These are phyloP conservation scores for Leucoma salicis DNA, from an alignment of 2,888 invertebrate species.

Conservation along the genomic window DNA sequence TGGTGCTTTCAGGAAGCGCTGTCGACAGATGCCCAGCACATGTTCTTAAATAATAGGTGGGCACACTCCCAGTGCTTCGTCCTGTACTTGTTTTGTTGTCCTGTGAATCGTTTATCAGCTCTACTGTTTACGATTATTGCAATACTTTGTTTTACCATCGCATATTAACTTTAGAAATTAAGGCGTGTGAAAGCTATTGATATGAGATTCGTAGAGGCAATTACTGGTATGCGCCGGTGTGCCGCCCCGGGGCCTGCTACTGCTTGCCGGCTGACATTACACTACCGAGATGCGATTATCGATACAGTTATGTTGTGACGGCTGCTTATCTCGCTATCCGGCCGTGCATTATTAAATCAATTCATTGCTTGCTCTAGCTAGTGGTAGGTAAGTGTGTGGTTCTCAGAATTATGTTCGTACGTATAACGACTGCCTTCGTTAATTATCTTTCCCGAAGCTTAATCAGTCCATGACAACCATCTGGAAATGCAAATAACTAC, in stretches of 20 bases:
- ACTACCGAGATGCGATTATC: slow-evolving; percentile 69
- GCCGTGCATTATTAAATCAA: slow-evolving; percentile 57
- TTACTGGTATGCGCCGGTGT: slow-evolving; percentile 49
- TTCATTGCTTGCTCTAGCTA: slow-evolving; percentile 41
- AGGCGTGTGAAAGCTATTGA: slow-evolving; percentile 68
- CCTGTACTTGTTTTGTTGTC: slow-evolving; percentile 30
- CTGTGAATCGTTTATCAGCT: slow-evolving; percentile 47
- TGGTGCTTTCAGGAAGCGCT: slow-evolving; percentile 63
- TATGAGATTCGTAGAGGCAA: slow-evolving; percentile 64
- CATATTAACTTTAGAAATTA: slow-evolving; percentile 44
- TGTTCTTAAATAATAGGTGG: slow-evolving; percentile 62
- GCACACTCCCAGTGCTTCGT: slow-evolving; percentile 63
- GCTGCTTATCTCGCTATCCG: slow-evolving; percentile 60
- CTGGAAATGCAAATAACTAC: slow-evolving; percentile 44
- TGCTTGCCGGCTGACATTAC: slow-evolving; percentile 58
- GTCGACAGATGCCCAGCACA: slow-evolving; percentile 78
- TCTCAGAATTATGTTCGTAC: not conserved
- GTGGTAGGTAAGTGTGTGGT: not conserved
- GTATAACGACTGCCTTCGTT: slow-evolving; percentile 35
- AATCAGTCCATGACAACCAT: slow-evolving; percentile 39
- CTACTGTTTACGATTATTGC: slow-evolving; percentile 51
- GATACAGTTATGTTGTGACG: slow-evolving; percentile 75
- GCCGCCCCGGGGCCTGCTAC: slow-evolving; percentile 55
- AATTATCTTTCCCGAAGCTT: slow-evolving; percentile 62
- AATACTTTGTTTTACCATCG: slow-evolving; percentile 49